These are phyloP conservation scores for Homalodisca vitripennis DNA, from an alignment of 1,140 invertebrate genomes.

Conservation along the genomic window DNA sequence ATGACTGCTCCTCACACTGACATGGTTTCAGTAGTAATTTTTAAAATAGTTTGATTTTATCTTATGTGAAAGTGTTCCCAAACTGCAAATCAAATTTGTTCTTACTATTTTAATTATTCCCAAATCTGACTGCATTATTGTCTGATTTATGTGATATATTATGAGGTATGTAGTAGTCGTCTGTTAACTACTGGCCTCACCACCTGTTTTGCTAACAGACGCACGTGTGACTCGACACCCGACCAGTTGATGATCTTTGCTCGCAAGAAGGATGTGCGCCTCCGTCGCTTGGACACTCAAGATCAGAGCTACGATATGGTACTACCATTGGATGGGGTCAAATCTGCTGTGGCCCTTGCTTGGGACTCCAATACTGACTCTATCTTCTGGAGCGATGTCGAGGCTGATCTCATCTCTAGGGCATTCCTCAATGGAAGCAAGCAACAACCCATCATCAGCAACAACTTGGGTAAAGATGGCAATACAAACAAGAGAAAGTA, in stretches of 20 bases:
- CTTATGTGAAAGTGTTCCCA: no score
- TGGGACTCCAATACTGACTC: conserved; percentile 78
- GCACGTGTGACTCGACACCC: conserved; percentile 67
- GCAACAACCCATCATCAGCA: conserved; percentile 64
- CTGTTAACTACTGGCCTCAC: no score
- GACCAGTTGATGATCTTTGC: conserved; percentile 79
- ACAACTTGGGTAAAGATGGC: conserved; percentile 61
- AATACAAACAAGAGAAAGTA: neutral
- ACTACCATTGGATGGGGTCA: conserved; percentile 75
- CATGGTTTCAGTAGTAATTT: no score
- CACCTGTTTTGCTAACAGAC: conserved; percentile 48
- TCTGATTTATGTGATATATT: no score
- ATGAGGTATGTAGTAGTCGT: no score
- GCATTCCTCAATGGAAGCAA: conserved; percentile 74
- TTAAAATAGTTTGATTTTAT: no score
- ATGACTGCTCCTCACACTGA: no score
- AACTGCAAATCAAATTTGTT: no score
- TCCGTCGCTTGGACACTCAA: conserved; percentile 61
- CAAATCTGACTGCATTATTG: no score
- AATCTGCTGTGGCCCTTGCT: conserved; percentile 78
- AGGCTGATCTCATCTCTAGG: conserved; percentile 75
- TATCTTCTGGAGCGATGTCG: conserved; percentile 88
- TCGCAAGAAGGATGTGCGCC: conserved; percentile 75
- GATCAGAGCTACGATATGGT: conserved; percentile 61
- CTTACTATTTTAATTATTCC: no score